These are phyloP conservation scores for Cotesia congregata DNA, from an alignment of 2,888 invertebrate species.

Conservation along the genomic window DNA sequence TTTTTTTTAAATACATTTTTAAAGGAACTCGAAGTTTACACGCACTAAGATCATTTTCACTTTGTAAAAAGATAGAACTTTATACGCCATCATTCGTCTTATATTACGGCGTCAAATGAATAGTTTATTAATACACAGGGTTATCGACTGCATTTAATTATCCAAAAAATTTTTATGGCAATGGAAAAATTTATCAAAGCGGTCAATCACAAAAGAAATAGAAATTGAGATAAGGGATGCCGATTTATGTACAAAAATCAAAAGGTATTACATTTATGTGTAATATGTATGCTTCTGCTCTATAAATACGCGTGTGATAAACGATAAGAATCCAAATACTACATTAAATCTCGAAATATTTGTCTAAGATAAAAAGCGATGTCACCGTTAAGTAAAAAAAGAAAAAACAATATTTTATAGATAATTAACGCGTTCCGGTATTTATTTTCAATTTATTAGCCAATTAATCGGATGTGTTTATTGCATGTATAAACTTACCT, in stretches of 20 bases:
- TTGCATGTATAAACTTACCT: background rate
- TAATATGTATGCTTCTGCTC: conserved; percentile 3
- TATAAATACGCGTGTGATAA: background rate
- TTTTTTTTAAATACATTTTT: too few species aligned
- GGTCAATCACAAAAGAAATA: conserved; percentile 9
- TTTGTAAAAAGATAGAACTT: too few species aligned
- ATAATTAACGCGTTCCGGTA: background rate
- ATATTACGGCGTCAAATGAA: too few species aligned
- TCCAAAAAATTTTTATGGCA: background rate
- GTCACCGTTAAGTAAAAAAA: background rate
- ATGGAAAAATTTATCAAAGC: conserved; percentile 17
- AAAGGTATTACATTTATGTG: background rate
- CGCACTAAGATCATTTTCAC: too few species aligned
- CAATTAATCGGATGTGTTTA: background rate
- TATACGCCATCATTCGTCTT: too few species aligned
- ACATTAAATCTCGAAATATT: conserved; percentile 5
- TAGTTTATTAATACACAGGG: background rate
- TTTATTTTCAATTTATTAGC: conserved; percentile 7
- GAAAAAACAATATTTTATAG: conserved; percentile 2
- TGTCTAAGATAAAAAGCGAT: background rate
- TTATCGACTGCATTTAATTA: background rate
- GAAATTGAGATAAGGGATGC: background rate
- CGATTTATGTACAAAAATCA: background rate
- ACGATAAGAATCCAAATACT: background rate
- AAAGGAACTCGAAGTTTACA: too few species aligned